Base-by-base conservation (phyloP, 1,140 invertebrate species). In the Micrasema longulum region DNA sequence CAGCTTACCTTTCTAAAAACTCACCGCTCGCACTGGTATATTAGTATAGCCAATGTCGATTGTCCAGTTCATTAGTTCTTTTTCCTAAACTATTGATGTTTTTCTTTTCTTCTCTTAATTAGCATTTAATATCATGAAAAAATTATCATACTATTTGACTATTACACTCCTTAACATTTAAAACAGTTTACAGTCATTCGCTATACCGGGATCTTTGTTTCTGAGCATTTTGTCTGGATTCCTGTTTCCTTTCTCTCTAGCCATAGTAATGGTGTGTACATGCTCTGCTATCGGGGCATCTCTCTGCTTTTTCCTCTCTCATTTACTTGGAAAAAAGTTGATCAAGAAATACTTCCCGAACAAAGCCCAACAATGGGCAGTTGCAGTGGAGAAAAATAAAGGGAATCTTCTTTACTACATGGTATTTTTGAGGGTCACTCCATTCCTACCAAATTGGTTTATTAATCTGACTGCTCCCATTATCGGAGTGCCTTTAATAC, bases 371-470 rank as follows among this genome's bases (percentile, higher is more conserved):
- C 84, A 92, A 74, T 99, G 97, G 96, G 91, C 95, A 31, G 81
- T 87, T 31, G 90, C 93, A 79, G 95, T 98, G 65, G 85, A 91
- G 35, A 94, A 92, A 76, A 96, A 99, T 78, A 87, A 89, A 75
- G 90, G 95, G 69, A 92, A 98, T 83, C 84, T 99, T 65, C 88
- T 99, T 11, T 97, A 97, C 84, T 99, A 99, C 80, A 97, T 99
- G 75, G 89, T 99, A 78, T 99, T 99, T 83, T 87, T 99, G 45
- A 89, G 98, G 75, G 94, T 99, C 70, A 99, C 98, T 12, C 98
- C 98, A 57, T 93, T 99, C 77, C 84, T 99, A 66, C 98, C 98
- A 4, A 99, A 99, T 84, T 99, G 98, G 98, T 99, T 99, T 83
- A 99, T 99, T 76, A 99, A 99, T 85, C 89, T 99, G 75, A 91